phyloP scores from a whole-genome alignment of 2,888 invertebrate genomes.

The Plagodis pulveraria region DNA sequence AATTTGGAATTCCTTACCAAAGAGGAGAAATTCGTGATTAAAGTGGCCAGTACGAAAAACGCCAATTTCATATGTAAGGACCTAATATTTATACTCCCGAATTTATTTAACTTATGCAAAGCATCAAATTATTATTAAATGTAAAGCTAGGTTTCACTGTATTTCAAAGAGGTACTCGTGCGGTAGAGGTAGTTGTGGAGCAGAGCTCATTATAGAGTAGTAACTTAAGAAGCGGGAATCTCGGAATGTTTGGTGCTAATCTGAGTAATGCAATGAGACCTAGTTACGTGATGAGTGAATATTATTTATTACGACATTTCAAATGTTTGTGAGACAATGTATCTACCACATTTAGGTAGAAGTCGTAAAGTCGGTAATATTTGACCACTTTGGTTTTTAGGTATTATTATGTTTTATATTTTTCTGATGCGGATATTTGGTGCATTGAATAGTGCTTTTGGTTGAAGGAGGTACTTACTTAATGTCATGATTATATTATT shows the following conservation, averaged over 20 bases:
- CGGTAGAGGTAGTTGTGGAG: slow-evolving; percentile 4
- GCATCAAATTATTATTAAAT: slow-evolving; percentile 7
- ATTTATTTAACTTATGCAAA: slow-evolving; percentile 10
- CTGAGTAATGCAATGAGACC: slow-evolving; percentile 5
- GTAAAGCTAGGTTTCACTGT: slow-evolving; percentile 7
- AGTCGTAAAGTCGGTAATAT: no score
- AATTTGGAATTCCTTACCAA: no score
- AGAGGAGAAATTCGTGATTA: no score
- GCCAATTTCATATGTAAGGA: no score
- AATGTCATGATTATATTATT: background rate
- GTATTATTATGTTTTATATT: no score
- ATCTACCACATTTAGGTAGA: no score
- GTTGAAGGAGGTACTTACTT: background rate
- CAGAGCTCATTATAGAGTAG: slow-evolving; percentile 6
- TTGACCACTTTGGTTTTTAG: no score
- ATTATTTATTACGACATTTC: background rate
- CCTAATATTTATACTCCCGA: background rate
- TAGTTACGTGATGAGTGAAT: background rate
- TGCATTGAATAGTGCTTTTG: background rate
- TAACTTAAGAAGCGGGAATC: slow-evolving; percentile 12
- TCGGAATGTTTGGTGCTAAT: slow-evolving; percentile 11
- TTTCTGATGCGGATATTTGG: no score
- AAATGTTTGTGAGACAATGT: background rate
- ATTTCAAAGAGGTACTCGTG: background rate
- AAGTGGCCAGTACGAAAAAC: no score